These are phyloP conservation scores for Nomada fabriciana DNA, from an alignment of 2,888 invertebrate genomes.

Conservation along the genomic window DNA sequence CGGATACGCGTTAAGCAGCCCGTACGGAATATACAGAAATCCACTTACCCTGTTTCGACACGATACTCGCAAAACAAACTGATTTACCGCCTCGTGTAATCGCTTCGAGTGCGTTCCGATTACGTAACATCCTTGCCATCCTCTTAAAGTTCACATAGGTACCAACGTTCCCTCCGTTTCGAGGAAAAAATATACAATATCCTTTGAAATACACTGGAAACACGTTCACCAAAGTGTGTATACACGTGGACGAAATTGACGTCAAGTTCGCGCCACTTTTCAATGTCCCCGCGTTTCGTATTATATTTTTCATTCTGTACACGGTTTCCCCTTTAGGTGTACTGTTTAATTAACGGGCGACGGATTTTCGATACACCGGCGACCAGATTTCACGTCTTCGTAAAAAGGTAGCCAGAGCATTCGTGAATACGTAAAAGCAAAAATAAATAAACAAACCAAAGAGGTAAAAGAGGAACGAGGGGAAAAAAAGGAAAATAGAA, in stretches of 20 bases:
- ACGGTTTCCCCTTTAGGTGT: neutral
- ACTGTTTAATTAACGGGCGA: conserved; percentile 28
- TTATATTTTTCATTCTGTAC: neutral
- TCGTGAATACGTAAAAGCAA: neutral
- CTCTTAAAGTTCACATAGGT: neutral
- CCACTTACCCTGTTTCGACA: conserved; percentile 47
- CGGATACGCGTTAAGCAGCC: conserved; percentile 33
- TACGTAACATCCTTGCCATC: neutral
- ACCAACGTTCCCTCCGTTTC: neutral
- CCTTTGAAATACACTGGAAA: neutral
- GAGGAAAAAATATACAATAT: neutral
- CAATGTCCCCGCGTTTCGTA: neutral
- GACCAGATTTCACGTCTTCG: neutral
- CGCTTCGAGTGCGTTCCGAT: neutral
- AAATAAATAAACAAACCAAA: no score
- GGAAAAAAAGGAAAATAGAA: no score
- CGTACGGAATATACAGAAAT: conserved; percentile 30
- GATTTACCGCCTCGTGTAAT: conserved; percentile 43
- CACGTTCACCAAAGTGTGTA: neutral
- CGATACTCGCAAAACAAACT: conserved; percentile 31
- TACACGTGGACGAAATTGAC: neutral
- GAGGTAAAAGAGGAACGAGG: no score
- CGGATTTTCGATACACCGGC: conserved; percentile 5
- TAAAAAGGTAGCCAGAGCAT: neutral
- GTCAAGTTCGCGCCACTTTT: neutral